These are phyloP conservation scores for Ciconia stormi DNA, from an alignment of 2,113 vertebrate genomes.

Conservation along the genomic window DNA sequence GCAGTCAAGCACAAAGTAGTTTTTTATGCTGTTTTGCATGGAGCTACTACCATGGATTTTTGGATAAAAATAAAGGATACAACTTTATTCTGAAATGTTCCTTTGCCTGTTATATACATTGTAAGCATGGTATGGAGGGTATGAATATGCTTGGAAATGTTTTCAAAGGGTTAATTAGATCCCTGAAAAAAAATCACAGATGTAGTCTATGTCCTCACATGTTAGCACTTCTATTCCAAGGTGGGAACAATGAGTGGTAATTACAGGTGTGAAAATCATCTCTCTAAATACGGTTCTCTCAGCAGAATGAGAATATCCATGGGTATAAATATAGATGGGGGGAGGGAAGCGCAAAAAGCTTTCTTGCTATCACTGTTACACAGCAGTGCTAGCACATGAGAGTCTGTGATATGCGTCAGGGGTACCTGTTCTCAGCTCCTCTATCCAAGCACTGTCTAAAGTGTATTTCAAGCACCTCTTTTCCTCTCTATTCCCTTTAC, in stretches of 20 bases:
- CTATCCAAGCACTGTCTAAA: neutral
- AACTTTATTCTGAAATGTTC: neutral
- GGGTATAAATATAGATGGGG: neutral
- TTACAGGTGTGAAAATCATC: constrained; percentile 3
- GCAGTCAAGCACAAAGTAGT: neutral
- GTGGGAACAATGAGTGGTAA: neutral
- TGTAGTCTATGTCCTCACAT: neutral
- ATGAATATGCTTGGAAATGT: neutral
- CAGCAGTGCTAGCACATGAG: neutral
- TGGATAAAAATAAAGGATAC: neutral
- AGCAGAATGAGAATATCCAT: neutral
- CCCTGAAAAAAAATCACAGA: neutral
- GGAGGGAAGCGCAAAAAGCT: neutral
- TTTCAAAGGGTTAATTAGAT: neutral
- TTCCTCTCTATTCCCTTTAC: neutral
- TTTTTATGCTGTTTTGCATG: neutral
- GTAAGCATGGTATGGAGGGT: neutral
- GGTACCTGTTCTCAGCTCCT: neutral
- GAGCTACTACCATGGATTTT: accelerated
- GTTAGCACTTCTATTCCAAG: neutral
- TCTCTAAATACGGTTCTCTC: neutral
- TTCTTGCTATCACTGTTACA: neutral
- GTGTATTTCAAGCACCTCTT: neutral
- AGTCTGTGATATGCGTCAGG: neutral
- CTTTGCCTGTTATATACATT: neutral